These are phyloP conservation scores for Aphelenchoides bicaudatus DNA, from an alignment of 2,888 invertebrate genomes.

Conservation along the genomic window DNA sequence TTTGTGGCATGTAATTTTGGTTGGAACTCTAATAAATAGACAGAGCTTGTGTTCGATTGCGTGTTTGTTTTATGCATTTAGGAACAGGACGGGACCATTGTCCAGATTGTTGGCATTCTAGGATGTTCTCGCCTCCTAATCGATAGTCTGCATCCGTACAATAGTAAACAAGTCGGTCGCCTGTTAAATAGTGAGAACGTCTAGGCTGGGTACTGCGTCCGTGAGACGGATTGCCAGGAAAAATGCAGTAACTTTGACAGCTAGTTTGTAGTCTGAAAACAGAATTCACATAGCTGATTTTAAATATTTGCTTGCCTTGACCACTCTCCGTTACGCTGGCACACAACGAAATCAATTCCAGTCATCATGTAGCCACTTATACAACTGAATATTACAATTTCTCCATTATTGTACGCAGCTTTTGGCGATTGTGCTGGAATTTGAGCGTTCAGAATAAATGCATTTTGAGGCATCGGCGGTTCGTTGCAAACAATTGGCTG, in stretches of 20 bases:
- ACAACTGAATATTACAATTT: constrained; percentile 81
- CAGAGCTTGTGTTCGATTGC: not conserved
- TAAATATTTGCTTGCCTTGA: constrained; percentile 40
- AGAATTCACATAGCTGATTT: too few relatives aligned
- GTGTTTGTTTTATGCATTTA: constrained; percentile 20
- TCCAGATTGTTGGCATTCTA: constrained; percentile 44
- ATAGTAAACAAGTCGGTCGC: constrained; percentile 55
- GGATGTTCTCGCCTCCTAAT: constrained; percentile 49
- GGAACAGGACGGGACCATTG: constrained; percentile 36
- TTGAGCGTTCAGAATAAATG: constrained; percentile 18
- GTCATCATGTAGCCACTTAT: constrained; percentile 83
- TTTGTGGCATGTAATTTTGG: too few relatives aligned
- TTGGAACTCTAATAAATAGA: not conserved
- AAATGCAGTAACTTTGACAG: constrained; percentile 43
- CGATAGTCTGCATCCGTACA: constrained; percentile 45
- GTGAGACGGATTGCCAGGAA: constrained; percentile 49
- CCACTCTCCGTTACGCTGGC: constrained; percentile 82
- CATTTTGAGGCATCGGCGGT: constrained; percentile 31
- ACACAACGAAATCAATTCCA: constrained; percentile 81
- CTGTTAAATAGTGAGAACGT: constrained; percentile 48
- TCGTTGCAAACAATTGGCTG: constrained; percentile 26
- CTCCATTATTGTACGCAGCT: constrained; percentile 65
- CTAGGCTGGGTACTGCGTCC: constrained; percentile 47
- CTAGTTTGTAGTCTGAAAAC: too few relatives aligned
- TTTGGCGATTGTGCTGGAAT: not conserved